phyloP scores from a whole-genome alignment of 2,113 vertebrate genomes.

The Zootoca vivipara region DNA sequence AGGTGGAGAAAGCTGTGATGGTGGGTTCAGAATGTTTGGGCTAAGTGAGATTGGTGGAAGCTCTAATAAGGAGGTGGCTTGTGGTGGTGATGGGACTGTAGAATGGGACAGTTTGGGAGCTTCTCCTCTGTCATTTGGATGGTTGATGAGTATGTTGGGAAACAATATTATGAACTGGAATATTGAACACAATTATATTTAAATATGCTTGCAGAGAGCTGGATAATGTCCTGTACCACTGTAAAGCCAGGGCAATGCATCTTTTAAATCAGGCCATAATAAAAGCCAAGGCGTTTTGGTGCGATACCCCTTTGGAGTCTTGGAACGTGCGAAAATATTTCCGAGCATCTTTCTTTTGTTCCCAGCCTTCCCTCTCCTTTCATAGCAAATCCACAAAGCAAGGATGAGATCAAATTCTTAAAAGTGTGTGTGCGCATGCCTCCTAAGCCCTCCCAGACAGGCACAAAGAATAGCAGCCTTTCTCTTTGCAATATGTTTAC shows the following conservation, averaged over 20 bases:
- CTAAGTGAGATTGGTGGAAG: not conserved
- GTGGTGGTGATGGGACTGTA: not conserved
- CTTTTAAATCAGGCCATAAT: not conserved
- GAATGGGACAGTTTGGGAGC: not conserved
- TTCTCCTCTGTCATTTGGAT: not conserved
- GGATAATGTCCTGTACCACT: slow-evolving; percentile 14
- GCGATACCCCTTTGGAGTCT: not conserved
- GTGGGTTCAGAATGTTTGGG: no score
- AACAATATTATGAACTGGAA: not conserved
- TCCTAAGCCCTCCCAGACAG: not conserved
- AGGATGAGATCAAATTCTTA: not conserved
- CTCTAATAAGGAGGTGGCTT: not conserved
- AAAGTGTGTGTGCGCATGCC: not conserved
- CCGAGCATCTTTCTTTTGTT: not conserved
- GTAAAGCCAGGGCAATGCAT: not conserved
- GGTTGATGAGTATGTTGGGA: not conserved
- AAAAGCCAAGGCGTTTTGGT: no score
- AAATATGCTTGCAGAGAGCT: not conserved
- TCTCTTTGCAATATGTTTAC: slow-evolving; percentile 5
- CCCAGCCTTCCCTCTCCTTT: not conserved
- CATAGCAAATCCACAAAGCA: not conserved
- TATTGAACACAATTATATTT: not conserved
- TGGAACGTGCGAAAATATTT: not conserved
- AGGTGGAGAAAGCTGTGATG: not conserved
- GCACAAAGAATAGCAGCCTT: slow-evolving; percentile 16